A percentile compares a stretch with the other conserved stretches of the same genome.
phyloP scores from a whole-genome alignment of 2,797 vertebrate genomes.

The Caiman crocodilus region DNA sequence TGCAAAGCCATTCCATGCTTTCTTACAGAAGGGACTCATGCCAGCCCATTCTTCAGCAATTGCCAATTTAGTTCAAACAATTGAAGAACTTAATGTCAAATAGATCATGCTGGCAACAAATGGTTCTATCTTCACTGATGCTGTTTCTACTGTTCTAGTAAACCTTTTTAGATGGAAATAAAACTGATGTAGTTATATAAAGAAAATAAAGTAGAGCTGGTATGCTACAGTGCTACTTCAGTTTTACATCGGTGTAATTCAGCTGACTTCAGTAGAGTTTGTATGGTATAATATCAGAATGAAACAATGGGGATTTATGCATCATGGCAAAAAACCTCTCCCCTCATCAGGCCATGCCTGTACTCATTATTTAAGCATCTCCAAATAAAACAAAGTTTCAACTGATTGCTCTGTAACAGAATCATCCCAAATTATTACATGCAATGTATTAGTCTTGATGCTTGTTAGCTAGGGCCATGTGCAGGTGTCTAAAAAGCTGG shows the following conservation, averaged over 20 bases:
- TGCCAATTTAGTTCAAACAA: neutral
- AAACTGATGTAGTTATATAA: neutral
- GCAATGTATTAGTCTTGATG: too few relatives aligned
- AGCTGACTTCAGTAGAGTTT: neutral
- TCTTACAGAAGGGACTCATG: neutral
- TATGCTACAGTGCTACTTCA: neutral
- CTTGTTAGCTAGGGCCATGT: neutral
- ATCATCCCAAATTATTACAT: neutral
- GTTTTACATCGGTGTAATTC: neutral
- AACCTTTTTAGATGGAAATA: neutral
- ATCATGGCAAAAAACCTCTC: neutral
- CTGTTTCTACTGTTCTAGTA: fast-evolving
- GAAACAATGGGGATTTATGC: neutral
- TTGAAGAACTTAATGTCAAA: neutral
- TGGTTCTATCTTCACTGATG: neutral
- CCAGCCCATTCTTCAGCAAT: neutral
- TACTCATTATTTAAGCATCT: neutral
- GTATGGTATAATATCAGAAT: neutral
- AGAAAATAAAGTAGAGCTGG: neutral
- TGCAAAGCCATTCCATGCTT: too few relatives aligned
- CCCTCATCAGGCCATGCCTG: neutral
- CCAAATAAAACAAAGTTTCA: neutral
- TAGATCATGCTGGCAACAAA: neutral
- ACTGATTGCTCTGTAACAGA: neutral
- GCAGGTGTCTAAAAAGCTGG: too few relatives aligned